Conservation (phyloP, 2,797 vertebrate genomes). For the Astyanax mexicanus region DNA sequence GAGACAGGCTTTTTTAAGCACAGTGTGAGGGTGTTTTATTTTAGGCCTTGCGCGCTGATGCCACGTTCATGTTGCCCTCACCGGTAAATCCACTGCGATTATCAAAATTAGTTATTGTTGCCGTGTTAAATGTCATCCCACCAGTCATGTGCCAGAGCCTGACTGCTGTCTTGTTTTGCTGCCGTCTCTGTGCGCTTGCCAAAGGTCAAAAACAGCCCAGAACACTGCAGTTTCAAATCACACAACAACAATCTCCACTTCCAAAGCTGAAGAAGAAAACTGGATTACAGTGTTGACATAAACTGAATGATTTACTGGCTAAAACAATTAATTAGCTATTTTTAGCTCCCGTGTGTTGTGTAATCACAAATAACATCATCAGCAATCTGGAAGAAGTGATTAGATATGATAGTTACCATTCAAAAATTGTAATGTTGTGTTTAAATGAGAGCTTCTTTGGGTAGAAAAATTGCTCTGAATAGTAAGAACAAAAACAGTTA, state of each 20-base stretch:
- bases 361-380: conserved; percentile 17
- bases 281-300: neutral
- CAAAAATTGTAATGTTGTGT: neutral
- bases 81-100: neutral
- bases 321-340: neutral
- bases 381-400: conserved; percentile 29
- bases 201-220: conserved; percentile 7
- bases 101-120: conserved; percentile 25
- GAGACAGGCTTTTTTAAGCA: neutral
- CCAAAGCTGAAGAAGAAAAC: neutral
- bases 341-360: conserved; percentile 1
- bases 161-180: conserved; percentile 14
- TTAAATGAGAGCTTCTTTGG: neutral
- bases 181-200: neutral
- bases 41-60: conserved; percentile 15
- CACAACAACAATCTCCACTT: neutral
- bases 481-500: neutral
- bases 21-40: conserved; percentile 18
- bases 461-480: neutral
- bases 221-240: neutral
- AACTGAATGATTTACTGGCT: conserved; percentile 4
- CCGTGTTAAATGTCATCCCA: conserved; percentile 14
- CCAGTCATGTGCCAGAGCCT: neutral
- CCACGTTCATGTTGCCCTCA: conserved; percentile 1
- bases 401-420: neutral